Percentiles rank a stretch among this genome's conserved stretches.
Evolutionary conservation across 2,113 vertebrate species (phyloP).

Genomic region (Sylvia atricapilla): DNA sequence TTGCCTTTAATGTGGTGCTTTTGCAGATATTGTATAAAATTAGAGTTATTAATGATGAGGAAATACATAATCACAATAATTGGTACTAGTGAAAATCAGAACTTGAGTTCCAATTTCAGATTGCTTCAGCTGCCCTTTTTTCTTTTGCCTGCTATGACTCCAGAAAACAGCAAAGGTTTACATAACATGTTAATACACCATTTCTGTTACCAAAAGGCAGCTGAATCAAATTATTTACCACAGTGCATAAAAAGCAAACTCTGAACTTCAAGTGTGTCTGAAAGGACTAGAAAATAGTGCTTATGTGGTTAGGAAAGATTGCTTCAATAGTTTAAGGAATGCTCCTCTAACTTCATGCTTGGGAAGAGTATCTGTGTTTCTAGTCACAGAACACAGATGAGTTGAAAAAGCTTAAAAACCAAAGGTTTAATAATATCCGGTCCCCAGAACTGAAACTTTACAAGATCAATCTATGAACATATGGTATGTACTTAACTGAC

Average conservation of each 20-base stretch:
- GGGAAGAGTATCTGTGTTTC: not conserved
- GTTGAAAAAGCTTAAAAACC: not conserved
- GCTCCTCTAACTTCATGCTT: not conserved
- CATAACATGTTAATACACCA: not conserved
- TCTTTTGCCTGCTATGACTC: not conserved
- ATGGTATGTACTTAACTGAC: not conserved
- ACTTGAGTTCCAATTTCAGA: not conserved
- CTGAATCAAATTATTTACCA: not conserved
- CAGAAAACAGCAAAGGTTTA: not conserved
- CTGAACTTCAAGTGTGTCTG: not conserved
- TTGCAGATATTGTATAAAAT: not conserved
- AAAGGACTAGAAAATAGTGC: not conserved
- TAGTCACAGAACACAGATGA: not conserved
- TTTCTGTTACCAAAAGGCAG: not conserved
- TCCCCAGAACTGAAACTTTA: not conserved
- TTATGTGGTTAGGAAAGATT: not conserved
- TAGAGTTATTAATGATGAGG: not conserved
- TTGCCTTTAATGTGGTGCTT: not conserved
- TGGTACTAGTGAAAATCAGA: not conserved
- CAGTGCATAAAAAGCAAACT: not conserved
- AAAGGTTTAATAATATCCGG: not conserved
- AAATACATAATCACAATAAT: not conserved
- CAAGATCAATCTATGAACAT: not conserved
- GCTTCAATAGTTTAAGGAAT: not conserved
- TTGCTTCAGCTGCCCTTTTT: not conserved